Evolutionary conservation across 1,140 invertebrate genomes (phyloP), one percentile per base, ranked within the genome.

Genomic region (Macrobrachium nipponense): DNA sequence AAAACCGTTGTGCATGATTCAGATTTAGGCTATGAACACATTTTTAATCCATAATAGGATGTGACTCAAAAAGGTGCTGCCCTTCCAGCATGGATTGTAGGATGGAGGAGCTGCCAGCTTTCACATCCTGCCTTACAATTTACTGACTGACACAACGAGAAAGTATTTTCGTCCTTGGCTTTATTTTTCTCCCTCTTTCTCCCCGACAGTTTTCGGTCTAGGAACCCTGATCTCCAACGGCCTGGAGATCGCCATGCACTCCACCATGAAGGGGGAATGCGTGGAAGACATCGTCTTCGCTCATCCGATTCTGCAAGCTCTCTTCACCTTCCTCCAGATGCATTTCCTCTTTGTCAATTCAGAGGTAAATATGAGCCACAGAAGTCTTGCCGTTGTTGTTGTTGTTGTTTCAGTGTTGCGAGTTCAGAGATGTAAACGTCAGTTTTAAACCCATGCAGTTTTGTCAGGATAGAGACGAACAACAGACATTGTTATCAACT

Each of bases 341-440:
- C 94, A 95, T 89, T 95, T 95, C 90, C 91, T 95, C 18, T 95
- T 95, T 89, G 93, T 94, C 76, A 95, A 95, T 90, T 94, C 94
- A 2, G 94, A 94, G 92, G 94, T 94, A 90, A 91, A n/a, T 27
- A 68, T 27, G 60, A 58, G 18, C n/a, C 11, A n/a, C 23, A 27
- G 0, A 68, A 27, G n/a, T 27, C 64, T 68, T 27, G 8, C n/a
- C 8, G 17, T 73, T 73, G 6, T 23, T 66, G 7, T 14, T 66
- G 17, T 4, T 66, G 18, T 23, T 66, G 12, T 66, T 36, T 2
- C 27, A 36, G 27, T 36, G 1, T 36, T 36, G 27, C 4, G 1
- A 36, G 27, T 36, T 36, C 27, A 36, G 27, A 36, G 27, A n/a
- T n/a, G 27, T 36, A 36, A 36, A 36, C 27, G 27, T 36, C 27